These are phyloP conservation scores for Molothrus ater DNA, from an alignment of 2,797 vertebrate species.

Conservation along the genomic window DNA sequence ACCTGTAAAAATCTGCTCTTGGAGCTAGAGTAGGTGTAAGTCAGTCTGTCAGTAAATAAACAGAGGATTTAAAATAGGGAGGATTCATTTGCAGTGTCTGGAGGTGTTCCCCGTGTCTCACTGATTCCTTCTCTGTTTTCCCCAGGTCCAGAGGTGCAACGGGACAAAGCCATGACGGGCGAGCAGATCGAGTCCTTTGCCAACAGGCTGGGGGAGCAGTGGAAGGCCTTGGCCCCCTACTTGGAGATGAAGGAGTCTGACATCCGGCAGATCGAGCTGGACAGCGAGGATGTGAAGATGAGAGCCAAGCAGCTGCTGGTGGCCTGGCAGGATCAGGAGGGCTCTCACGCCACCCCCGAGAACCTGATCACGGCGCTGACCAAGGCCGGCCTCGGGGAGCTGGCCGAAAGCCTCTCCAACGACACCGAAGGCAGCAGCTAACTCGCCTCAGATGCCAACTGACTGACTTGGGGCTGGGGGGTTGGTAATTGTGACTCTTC, in stretches of 20 bases:
- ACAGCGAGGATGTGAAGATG: constrained; percentile 92
- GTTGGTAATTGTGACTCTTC: background rate
- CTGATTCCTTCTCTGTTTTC: background rate
- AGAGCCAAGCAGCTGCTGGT: constrained; percentile 95
- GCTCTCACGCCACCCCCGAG: constrained; percentile 85
- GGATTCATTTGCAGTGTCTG: background rate
- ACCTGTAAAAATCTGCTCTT: background rate
- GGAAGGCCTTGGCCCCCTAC: constrained; percentile 88
- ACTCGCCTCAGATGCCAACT: background rate
- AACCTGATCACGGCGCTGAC: constrained; percentile 85
- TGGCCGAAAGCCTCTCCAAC: constrained; percentile 83
- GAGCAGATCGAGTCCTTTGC: constrained; percentile 92
- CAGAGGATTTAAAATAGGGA: background rate
- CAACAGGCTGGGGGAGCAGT: constrained; percentile 86
- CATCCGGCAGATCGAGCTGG: constrained; percentile 90
- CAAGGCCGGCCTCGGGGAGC: constrained; percentile 83
- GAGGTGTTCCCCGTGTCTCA: fast-evolving
- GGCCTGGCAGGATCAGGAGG: constrained; percentile 96
- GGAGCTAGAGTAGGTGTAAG: fast-evolving
- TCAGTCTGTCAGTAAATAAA: background rate
- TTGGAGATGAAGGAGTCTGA: constrained; percentile 93
- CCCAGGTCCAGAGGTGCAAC: constrained; percentile 88
- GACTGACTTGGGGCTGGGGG: background rate
- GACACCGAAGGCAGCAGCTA: constrained; percentile 75
- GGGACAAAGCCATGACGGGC: constrained; percentile 88